Conservation (phyloP, 2,797 vertebrate species). For the Gymnoscopelus braueri region DNA sequence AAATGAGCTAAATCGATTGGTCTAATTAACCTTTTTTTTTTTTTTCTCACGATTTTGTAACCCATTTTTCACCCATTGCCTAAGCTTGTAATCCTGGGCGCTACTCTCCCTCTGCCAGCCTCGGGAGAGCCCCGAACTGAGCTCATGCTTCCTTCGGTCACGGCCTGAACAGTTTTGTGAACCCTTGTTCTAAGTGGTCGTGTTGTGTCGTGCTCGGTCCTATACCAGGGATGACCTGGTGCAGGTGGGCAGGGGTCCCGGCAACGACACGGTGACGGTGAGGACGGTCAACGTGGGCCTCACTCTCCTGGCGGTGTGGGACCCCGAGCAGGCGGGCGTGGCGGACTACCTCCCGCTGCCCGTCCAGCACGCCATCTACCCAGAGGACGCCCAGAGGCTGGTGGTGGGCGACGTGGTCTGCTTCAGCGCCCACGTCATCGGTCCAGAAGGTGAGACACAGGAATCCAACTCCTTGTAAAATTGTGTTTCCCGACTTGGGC, state of each 20-base stretch:
- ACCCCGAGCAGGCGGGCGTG: slow-evolving; percentile 82
- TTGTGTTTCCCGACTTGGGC: no score
- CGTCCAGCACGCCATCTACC: slow-evolving; percentile 87
- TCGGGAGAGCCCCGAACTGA: no score
- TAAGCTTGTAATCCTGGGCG: no score
- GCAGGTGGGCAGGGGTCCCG: slow-evolving; percentile 85
- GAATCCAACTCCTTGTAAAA: no score
- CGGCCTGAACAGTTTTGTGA: no score
- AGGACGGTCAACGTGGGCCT: slow-evolving; percentile 89
- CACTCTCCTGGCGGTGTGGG: slow-evolving; percentile 87
- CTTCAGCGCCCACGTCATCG: slow-evolving; percentile 68
- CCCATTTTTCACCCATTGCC: no score
- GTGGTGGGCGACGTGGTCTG: slow-evolving; percentile 90
- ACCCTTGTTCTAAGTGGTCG: no score
- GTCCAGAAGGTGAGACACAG: slow-evolving; percentile 72
- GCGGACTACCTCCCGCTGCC: slow-evolving; percentile 91
- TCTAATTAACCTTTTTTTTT: no score
- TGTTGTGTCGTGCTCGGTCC: background rate
- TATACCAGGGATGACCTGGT: slow-evolving; percentile 90
- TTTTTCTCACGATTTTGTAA: no score
- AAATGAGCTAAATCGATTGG: no score
- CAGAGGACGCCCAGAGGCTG: slow-evolving; percentile 73
- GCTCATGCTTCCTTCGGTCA: no score
- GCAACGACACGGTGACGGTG: slow-evolving; percentile 87
- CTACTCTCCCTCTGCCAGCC: no score